Percentiles rank a stretch among this genome's conserved stretches.
Evolutionary conservation across 2,797 vertebrate species (phyloP).

Genomic region (Sphenopsis melanotis): DNA sequence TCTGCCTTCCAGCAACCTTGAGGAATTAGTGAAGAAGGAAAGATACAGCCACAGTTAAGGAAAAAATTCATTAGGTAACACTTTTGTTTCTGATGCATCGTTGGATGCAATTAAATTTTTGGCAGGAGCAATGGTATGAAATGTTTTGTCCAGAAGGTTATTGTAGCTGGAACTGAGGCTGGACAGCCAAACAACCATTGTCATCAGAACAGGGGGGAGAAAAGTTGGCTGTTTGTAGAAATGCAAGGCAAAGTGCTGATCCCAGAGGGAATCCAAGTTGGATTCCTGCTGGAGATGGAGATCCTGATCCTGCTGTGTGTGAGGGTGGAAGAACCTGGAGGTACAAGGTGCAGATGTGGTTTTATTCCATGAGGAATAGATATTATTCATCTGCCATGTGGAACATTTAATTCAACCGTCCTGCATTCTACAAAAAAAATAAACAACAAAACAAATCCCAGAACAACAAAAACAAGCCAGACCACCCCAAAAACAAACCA

Average conservation of each 20-base stretch:
- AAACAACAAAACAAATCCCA: background rate
- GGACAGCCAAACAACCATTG: background rate
- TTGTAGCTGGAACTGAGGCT: background rate
- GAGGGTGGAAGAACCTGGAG: background rate
- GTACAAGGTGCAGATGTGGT: background rate
- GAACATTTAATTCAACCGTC: background rate
- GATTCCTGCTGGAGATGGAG: background rate
- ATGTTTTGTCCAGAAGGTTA: conserved; percentile 36
- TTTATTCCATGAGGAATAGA: rapidly evolving
- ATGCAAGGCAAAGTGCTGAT: background rate
- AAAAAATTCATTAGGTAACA: background rate
- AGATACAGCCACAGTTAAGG: background rate
- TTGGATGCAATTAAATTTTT: conserved; percentile 49
- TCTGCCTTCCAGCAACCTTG: background rate
- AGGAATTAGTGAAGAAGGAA: background rate
- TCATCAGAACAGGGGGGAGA: background rate
- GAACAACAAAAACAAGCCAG: background rate
- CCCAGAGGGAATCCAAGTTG: background rate
- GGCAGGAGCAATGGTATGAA: background rate
- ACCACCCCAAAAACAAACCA: background rate
- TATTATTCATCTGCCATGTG: background rate
- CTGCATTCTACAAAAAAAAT: background rate
- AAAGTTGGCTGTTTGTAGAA: background rate
- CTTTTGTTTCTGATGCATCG: conserved; percentile 48
- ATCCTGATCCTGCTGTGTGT: rapidly evolving